Conservation (phyloP, 1,140 invertebrate species). For the Bombus haemorrhoidalis region DNA sequence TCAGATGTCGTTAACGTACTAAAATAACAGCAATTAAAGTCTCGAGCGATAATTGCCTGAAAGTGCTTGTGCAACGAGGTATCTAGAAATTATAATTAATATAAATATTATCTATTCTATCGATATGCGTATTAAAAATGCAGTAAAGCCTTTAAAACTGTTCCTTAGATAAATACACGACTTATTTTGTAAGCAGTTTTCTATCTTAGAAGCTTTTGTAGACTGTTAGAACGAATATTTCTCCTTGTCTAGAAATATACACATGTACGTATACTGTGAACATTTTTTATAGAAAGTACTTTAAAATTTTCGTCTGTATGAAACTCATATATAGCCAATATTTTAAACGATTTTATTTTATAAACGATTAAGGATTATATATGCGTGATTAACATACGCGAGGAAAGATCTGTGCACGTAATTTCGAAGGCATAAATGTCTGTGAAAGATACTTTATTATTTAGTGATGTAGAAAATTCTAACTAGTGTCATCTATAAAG, state of each 20-base stretch:
- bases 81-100: neutral
- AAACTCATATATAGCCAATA: neutral
- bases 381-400: too few relatives aligned
- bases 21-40: neutral
- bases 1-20: neutral
- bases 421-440: neutral
- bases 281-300: neutral
- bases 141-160: neutral
- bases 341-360: slow-evolving; percentile 7
- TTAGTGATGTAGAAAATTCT: too few relatives aligned
- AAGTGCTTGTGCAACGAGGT: slow-evolving; percentile 18
- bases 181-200: slow-evolving; percentile 22
- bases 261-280: neutral
- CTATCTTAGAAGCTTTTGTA: slow-evolving; percentile 14
- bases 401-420: neutral
- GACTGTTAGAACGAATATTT: neutral
- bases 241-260: neutral
- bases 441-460: neutral
- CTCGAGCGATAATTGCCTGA: neutral
- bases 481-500: too few relatives aligned
- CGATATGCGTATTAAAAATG: neutral
- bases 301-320: neutral
- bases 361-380: neutral
- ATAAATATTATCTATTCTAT: neutral
- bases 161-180: slow-evolving; percentile 17